Evolutionary conservation across 2,797 vertebrate genomes (phyloP).

Genomic region (Enteromius trimaculatus): DNA sequence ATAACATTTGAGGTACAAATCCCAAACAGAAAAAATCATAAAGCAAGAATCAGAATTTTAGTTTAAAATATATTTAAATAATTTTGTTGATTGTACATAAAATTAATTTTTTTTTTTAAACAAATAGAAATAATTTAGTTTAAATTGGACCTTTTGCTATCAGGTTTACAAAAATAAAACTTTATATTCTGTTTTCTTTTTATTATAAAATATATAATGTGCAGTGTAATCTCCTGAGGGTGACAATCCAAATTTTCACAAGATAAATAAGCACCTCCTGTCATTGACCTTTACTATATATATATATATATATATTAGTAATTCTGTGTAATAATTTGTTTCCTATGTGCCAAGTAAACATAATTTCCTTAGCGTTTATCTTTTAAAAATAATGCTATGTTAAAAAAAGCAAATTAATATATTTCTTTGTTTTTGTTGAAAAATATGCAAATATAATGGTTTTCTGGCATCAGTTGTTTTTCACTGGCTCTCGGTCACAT

Average conservation of each 20-base stretch:
- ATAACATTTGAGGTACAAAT: conserved; percentile 7
- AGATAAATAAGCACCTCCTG: not conserved
- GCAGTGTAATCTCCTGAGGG: not conserved
- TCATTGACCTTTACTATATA: not conserved
- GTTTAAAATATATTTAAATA: not conserved
- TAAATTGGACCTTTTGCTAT: not conserved
- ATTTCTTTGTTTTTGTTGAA: not conserved
- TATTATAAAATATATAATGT: not conserved
- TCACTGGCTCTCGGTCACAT: not conserved
- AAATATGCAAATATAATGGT: not conserved
- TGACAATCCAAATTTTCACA: not conserved
- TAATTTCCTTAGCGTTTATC: not conserved
- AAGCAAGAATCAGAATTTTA: not conserved
- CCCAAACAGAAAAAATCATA: not conserved
- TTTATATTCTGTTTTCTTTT: not conserved
- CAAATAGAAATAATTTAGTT: not conserved
- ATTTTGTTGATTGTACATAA: not conserved
- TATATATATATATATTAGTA: not conserved
- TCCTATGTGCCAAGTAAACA: not conserved
- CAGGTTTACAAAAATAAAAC: not conserved
- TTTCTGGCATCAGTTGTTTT: not conserved
- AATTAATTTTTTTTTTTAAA: not conserved
- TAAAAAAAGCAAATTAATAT: not conserved
- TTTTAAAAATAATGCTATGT: not conserved
- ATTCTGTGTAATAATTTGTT: not conserved